Evolutionary conservation across 2,113 vertebrate genomes (phyloP), one percentile per base, ranked within the genome.

Genomic region (Pseudorhombus dupliciocellatus): DNA sequence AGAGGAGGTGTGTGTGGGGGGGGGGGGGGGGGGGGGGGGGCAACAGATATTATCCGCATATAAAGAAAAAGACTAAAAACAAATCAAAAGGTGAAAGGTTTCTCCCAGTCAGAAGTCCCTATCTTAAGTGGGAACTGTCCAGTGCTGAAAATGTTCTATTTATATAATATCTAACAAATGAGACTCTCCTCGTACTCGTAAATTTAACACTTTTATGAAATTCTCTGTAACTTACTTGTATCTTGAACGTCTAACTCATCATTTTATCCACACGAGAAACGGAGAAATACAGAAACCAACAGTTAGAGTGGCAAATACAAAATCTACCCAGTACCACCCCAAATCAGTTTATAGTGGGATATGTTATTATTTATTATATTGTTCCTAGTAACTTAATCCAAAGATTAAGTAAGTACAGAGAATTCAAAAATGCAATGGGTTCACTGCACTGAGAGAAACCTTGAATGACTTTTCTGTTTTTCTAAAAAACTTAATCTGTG

Each of bases 71-170:
- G 21, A 15, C 24, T 21, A 54, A 26, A 4, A 51, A 28, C 16
- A 58, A 30, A 42, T 12, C 56, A 24, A 22, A 57, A 51, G 21
- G 57, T 22, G 22, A 22, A 31, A 22, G 7, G 14, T 28, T 42
- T 55, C 3, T 50, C 4, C 30, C 7, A 51, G 24, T 51, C 37
- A 65, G 42, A 42, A 3, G 34, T 40, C 52, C 54, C 44, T 63
- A 56, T 40, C n/a, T 3, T 20, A 44, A 42, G 28, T 24, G 75
- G 50, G 80, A 87, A 50, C 89, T 92, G 86, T 91, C 87, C 87
- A 42, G 89, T 91, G 83, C 89, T 92, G 87, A 91, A 11, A 9
- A 24, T 20, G 46, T 46, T 18, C 5, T 21, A 28, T 2, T 28
- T 28, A 28, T 28, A 28, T 28, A 28, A 28, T 28, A 5, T 50